These are phyloP conservation scores for Chamaea fasciata DNA, from an alignment of 2,113 vertebrate species.

Conservation along the genomic window DNA sequence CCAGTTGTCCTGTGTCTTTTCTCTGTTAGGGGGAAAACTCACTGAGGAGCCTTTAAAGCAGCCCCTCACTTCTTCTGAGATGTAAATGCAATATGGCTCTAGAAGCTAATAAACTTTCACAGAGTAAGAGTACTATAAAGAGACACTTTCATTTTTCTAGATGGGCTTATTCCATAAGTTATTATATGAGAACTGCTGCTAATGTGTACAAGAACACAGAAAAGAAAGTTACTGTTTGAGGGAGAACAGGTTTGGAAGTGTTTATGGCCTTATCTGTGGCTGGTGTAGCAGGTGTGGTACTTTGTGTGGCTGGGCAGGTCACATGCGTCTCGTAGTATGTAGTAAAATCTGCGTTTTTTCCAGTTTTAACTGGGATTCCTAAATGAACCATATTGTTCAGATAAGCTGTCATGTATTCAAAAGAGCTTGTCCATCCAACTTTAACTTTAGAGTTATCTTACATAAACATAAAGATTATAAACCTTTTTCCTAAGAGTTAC, in stretches of 20 bases:
- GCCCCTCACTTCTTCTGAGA: background rate
- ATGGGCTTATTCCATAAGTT: background rate
- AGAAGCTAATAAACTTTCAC: background rate
- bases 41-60: background rate
- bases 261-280: background rate
- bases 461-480: background rate
- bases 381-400: background rate
- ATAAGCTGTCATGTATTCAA: background rate
- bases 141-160: background rate
- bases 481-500: background rate
- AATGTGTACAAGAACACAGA: background rate
- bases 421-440: background rate
- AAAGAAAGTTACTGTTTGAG: background rate
- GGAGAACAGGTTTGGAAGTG: background rate
- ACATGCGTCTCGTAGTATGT: rapidly evolving
- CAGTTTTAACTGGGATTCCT: background rate
- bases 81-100: background rate
- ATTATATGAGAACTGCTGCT: background rate
- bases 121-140: background rate
- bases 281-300: background rate
- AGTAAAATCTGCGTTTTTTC: background rate
- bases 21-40: background rate
- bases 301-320: background rate
- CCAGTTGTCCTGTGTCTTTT: background rate
- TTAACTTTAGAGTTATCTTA: background rate